A percentile compares a stretch with the other conserved stretches of the same genome.
Evolutionary conservation across 2,888 invertebrate genomes (phyloP).

Genomic region (Eupithecia subumbrata): DNA sequence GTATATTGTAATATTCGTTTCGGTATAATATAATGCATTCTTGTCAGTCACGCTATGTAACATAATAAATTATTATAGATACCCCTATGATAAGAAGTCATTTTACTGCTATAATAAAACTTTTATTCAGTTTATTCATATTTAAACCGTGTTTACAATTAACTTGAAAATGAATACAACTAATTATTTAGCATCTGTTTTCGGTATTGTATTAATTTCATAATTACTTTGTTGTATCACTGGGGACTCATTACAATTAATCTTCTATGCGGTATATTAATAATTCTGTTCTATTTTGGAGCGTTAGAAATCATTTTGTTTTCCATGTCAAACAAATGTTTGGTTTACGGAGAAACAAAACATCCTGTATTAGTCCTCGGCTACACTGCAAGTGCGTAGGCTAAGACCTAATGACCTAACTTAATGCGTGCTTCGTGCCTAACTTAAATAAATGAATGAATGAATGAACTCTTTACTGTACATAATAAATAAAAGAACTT

Average conservation of each 20-base stretch:
- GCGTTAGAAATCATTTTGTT: neutral
- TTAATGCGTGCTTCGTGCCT: neutral
- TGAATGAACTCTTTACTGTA: no score
- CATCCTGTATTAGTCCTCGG: no score
- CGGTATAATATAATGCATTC: no score
- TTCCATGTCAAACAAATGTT: neutral
- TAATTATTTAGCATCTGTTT: neutral
- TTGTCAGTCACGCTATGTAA: no score
- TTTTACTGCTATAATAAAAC: neutral
- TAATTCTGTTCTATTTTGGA: neutral
- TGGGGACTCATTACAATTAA: slow-evolving; percentile 7
- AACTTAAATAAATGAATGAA: no score
- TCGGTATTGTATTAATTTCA: neutral
- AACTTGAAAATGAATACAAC: neutral
- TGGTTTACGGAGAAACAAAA: neutral
- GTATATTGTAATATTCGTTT: no score
- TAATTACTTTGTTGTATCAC: slow-evolving; percentile 3
- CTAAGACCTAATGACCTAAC: no score
- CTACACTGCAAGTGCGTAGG: neutral
- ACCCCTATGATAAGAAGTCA: no score
- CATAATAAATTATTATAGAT: no score
- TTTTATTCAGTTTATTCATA: neutral
- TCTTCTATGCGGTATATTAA: slow-evolving; percentile 2
- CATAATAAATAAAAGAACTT: no score
- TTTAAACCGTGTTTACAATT: neutral